Base-by-base conservation (phyloP, 1,140 invertebrate species). In the Cardiocondyla obscurior region DNA sequence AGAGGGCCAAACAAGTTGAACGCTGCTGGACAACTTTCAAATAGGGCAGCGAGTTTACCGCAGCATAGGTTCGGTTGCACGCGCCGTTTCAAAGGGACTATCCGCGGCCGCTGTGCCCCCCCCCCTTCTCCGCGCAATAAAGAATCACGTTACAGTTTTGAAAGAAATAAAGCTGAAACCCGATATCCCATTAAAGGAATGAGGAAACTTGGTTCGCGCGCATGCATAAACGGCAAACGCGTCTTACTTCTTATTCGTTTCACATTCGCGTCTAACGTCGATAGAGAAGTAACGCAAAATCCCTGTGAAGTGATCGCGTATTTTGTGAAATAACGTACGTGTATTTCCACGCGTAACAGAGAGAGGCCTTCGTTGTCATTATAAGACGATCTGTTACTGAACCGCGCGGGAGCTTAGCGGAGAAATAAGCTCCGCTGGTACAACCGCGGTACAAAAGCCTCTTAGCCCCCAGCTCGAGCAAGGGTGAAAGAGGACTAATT, bases 401-500 rank as follows among this genome's bases (percentile, higher is more conserved):
- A 44, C 55, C 19, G 67, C 53, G 67, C 28, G 44, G 25, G 55
- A 81, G 79, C 51, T 70, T 73, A 81, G 79, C 39, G 69, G 69
- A 33, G 69, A 81, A 81, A 81, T 81, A 81, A 81, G 36, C 76
- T 42, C 65, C 53, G 30, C 36, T 16, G 53, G 19, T 62, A 46
- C 69, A 57, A 58, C 55, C 67, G 67, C 39, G 55, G 55, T 62
- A 62, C 58, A 62, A 62, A 62, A 73, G 79, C 69, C 44, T 81
- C 79, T 72, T 81, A 58, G 69, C 51, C 25, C 25, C 39, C 25
- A 8, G 25, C 51, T 44, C 67, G 77, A 81, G 10, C n/a, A 46
- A 57, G 77, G 84, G 77, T 69, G 74, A 85, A 67, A 58, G 46
- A 69, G 55, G 64, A 46, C 57, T 70, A 83, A 87, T 87, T 87